These are phyloP conservation scores for Rotaria magnacalcarata DNA, from an alignment of 2,888 invertebrate genomes.

Conservation along the genomic window DNA sequence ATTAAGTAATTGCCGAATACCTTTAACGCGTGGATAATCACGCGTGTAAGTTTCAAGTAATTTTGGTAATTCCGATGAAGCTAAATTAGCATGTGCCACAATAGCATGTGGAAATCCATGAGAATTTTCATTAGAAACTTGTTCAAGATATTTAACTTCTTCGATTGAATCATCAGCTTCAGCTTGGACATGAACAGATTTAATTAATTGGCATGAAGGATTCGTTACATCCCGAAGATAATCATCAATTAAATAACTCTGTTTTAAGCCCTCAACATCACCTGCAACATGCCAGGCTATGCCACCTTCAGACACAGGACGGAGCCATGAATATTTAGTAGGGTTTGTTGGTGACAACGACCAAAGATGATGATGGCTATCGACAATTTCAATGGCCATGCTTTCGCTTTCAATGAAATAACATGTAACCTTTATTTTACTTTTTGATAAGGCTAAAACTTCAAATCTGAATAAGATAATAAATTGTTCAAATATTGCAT, in stretches of 20 bases:
- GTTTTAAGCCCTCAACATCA: not conserved
- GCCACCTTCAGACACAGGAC: not conserved
- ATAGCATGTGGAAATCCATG: not conserved
- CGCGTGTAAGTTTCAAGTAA: not conserved
- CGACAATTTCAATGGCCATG: slow-evolving; percentile 13
- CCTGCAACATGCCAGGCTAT: not conserved
- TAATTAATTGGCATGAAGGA: not conserved
- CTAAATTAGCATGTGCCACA: slow-evolving; percentile 11
- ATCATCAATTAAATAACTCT: not conserved
- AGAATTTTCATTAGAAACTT: not conserved
- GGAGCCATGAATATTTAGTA: not conserved
- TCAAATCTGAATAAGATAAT: not conserved
- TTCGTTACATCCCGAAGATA: not conserved
- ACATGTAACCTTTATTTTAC: not conserved
- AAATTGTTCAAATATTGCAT: no score
- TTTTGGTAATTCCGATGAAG: not conserved
- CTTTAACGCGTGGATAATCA: not conserved
- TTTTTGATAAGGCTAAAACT: not conserved
- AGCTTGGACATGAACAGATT: slow-evolving; percentile 33
- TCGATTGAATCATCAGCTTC: not conserved
- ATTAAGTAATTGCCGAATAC: not conserved
- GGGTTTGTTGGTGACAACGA: not conserved
- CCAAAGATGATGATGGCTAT: slow-evolving; percentile 21
- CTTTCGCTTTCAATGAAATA: not conserved
- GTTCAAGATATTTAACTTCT: not conserved